Conservation (phyloP, 2,888 invertebrate genomes). For the Agrotis segetum region DNA sequence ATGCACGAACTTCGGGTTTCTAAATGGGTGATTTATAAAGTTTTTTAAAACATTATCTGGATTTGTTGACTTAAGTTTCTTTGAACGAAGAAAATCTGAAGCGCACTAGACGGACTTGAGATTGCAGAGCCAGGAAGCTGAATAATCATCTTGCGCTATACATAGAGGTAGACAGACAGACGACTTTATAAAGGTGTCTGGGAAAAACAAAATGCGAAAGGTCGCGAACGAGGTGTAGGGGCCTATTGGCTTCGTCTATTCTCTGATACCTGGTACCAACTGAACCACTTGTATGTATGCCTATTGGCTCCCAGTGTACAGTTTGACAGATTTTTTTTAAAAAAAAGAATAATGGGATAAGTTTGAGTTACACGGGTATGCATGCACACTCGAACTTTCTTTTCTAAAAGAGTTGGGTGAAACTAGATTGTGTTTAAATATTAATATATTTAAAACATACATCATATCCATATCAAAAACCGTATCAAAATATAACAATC, state of each 20-base stretch:
- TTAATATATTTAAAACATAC: no score
- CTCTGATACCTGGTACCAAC: no score
- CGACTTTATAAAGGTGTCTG: not conserved
- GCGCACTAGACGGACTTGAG: not conserved
- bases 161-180: not conserved
- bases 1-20: not conserved
- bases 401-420: no score
- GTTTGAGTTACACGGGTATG: no score
- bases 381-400: not conserved
- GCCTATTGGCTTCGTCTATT: no score
- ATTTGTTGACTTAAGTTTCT: not conserved
- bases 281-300: no score
- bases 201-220: not conserved
- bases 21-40: not conserved
- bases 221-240: not conserved
- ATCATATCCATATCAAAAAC: no score
- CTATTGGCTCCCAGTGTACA: no score
- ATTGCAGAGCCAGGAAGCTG: not conserved
- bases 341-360: no score
- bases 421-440: not conserved
- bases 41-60: no score
- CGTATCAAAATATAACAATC: slow-evolving; percentile 28
- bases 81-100: not conserved
- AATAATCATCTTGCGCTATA: not conserved
- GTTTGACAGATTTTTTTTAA: no score